Evolutionary conservation across 2,888 invertebrate species (phyloP), one percentile per base, ranked within the genome.

Genomic region (Hylaea fasciaria): DNA sequence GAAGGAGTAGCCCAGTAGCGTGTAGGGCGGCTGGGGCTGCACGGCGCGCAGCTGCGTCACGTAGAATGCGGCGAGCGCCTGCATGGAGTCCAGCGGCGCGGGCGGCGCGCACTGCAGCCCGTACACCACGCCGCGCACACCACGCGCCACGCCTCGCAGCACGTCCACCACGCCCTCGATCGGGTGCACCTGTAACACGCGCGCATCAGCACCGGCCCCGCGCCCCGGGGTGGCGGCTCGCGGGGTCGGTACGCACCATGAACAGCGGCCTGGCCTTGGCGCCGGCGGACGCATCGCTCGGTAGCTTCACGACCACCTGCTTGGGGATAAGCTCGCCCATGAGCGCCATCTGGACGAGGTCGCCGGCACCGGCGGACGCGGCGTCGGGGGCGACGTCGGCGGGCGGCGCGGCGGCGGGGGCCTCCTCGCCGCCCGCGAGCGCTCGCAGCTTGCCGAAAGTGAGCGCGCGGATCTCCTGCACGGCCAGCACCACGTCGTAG

Each of bases 1-100:
- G 87, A 97, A 99, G 0, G 99, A 99, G 90, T 99, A 99, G 1
- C 99, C 99, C 45, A 97, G 95, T 67, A 99, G 91, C 51, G 95
- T 94, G 93, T 97, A 98, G 2, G 98, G 98, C 65, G 98, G 97
- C 60, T 92, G 87, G 9, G 95, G 94, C 89, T 98, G 97, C 47
- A 96, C 91, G 53, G 93, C 93, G 80, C 95, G 95, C 76, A 98
- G 94, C 85, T 96, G 94, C 83, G 89, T 80, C 28, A 96, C 91
- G 86, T 96, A 96, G 87, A 93, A 95, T 44, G 87, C 82, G 4
- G 98, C 97, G 65, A 98, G 93, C 49, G 94, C 93, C 12, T 93
- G 85, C 69, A 98, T 94, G 53, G 95, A 95, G 11, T 93, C 91
- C 4, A 96, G 86, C 41, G 98, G 97, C 29, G 96, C 96, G 12